These are phyloP conservation scores for Dufourea novaeangliae DNA, from an alignment of 1,140 invertebrate genomes.

Conservation along the genomic window DNA sequence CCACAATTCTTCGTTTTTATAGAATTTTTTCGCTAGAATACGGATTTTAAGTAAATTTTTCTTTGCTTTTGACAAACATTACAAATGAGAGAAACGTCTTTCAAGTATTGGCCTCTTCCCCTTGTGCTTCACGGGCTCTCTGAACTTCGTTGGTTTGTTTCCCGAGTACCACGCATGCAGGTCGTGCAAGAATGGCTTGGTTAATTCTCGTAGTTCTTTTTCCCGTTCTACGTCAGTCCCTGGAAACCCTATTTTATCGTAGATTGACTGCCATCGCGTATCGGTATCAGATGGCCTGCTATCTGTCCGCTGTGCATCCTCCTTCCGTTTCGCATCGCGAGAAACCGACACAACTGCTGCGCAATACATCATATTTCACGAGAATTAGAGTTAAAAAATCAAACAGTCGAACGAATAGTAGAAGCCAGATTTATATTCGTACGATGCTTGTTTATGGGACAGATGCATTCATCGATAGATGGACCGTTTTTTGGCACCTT, in stretches of 20 bases:
- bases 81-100: conserved; percentile 24
- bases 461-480: background rate
- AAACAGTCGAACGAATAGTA: too few relatives aligned
- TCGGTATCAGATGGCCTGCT: background rate
- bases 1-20: too few relatives aligned
- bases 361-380: background rate
- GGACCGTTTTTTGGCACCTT: background rate
- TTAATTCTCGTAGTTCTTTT: background rate
- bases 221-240: background rate
- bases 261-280: conserved; percentile 2
- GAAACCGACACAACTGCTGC: background rate
- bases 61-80: background rate
- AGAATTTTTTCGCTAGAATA: too few relatives aligned
- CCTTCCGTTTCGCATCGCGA: too few relatives aligned
- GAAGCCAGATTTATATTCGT: background rate
- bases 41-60: too few relatives aligned
- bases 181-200: conserved; percentile 22
- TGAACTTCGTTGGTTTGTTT: conserved; percentile 1
- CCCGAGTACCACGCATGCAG: conserved; percentile 24
- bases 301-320: background rate
- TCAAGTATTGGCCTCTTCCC: conserved; percentile 21
- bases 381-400: too few relatives aligned
- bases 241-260: background rate
- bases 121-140: background rate
- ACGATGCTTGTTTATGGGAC: background rate